Evolutionary conservation across 1,140 invertebrate species (phyloP).

Genomic region (Drosophila obscura): DNA sequence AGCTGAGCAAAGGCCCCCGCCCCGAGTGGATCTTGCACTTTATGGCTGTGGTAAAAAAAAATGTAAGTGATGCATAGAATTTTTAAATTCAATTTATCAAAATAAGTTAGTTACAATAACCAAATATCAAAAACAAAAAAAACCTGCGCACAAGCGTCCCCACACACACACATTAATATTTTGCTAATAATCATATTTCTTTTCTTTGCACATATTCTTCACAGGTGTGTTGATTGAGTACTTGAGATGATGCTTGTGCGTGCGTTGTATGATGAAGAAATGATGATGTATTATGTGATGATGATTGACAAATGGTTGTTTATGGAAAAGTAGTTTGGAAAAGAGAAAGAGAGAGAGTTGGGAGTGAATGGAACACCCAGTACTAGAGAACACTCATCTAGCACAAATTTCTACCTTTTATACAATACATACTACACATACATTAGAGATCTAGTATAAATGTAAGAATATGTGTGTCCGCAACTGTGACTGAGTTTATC

Average conservation of each 20-base stretch:
- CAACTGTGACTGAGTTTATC: conserved; percentile 51
- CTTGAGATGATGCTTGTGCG: conserved; percentile 38
- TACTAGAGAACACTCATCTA: conserved; percentile 35
- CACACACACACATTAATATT: no score
- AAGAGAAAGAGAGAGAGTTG: conserved; percentile 26
- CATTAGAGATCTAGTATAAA: conserved; percentile 3
- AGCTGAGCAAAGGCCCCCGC: no score
- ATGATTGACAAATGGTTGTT: conserved; percentile 59
- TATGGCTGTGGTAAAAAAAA: conserved; percentile 67
- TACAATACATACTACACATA: conserved; percentile 32
- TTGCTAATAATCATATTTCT: conserved; percentile 39
- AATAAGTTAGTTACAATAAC: conserved; percentile 27
- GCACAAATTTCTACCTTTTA: conserved; percentile 66
- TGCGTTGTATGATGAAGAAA: conserved; percentile 19
- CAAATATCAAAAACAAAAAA: conserved; percentile 2
- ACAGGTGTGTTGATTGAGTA: conserved; percentile 58
- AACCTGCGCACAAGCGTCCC: background rate
- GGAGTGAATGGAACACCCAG: conserved; percentile 22
- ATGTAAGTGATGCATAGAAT: conserved; percentile 67
- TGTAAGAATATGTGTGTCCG: conserved; percentile 33
- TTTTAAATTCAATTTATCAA: conserved; percentile 17
- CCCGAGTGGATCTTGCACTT: conserved; percentile 28
- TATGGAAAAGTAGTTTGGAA: background rate
- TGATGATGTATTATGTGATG: conserved; percentile 52
- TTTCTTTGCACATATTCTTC: conserved; percentile 53